phyloP scores from a whole-genome alignment of 2,113 vertebrate species.

The Rynchops niger region DNA sequence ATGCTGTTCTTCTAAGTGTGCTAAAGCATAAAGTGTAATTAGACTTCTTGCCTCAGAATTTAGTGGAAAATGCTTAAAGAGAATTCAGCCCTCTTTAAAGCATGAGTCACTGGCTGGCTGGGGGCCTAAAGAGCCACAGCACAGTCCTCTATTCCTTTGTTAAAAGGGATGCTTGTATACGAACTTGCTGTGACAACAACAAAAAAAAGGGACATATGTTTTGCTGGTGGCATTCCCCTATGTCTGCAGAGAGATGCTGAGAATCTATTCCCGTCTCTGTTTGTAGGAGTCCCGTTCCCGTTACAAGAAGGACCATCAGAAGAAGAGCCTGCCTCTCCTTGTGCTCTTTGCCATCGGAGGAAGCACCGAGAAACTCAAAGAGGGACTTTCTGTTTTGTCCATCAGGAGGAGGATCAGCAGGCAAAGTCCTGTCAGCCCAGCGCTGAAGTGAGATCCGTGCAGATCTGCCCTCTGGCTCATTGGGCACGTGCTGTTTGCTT shows the following conservation, averaged over 20 bases:
- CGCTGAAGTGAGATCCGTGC: fast-evolving
- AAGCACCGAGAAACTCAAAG: neutral
- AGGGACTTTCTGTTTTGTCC: neutral
- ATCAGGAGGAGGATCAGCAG: neutral
- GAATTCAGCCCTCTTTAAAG: neutral
- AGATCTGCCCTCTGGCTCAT: fast-evolving
- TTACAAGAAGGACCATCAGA: neutral
- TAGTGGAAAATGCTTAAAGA: neutral
- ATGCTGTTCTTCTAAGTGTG: constrained; percentile 50
- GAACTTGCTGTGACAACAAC: neutral
- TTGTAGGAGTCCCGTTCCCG: neutral
- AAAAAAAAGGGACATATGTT: neutral
- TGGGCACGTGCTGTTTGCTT: neutral
- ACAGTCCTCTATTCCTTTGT: neutral
- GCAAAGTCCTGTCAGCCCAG: neutral
- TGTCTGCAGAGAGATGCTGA: neutral
- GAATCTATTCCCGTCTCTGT: neutral
- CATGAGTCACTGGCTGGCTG: neutral
- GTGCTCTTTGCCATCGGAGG: neutral
- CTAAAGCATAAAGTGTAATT: constrained; percentile 60
- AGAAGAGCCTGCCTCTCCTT: neutral
- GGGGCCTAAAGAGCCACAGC: neutral
- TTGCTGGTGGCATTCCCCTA: neutral
- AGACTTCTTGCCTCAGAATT: constrained; percentile 54
- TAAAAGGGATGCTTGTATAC: neutral